Conservation (phyloP, 2,113 vertebrate genomes). For the Syngnathus typhle region DNA sequence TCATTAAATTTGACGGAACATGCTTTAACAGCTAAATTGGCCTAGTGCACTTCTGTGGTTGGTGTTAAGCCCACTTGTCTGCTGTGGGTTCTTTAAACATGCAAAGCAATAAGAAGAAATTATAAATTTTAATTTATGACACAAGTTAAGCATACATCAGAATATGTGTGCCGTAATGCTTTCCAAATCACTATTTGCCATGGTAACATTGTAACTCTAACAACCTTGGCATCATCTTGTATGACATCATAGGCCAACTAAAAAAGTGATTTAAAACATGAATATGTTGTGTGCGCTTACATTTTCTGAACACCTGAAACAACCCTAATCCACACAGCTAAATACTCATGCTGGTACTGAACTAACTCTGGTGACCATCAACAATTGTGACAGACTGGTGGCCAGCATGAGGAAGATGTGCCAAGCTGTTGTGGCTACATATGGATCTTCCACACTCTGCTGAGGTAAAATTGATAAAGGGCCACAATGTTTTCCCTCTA, state of each 20-base stretch:
- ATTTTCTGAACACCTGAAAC: background rate
- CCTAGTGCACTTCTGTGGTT: constrained; percentile 10
- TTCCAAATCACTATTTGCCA: background rate
- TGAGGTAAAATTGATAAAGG: too few species aligned
- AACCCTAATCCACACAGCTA: background rate
- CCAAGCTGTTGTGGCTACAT: too few species aligned
- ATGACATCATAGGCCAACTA: background rate
- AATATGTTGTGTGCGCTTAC: background rate
- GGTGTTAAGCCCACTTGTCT: constrained; percentile 14
- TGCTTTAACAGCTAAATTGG: constrained; percentile 28
- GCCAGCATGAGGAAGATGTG: background rate
- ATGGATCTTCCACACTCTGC: too few species aligned
- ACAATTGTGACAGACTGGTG: background rate
- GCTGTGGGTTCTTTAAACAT: background rate
- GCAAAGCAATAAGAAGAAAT: constrained; percentile 1
- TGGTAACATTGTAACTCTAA: background rate
- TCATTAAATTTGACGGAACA: constrained; percentile 46
- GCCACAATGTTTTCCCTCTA: too few species aligned
- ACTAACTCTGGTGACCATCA: background rate
- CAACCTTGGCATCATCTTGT: background rate
- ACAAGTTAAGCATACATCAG: background rate
- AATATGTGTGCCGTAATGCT: background rate
- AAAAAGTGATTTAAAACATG: background rate
- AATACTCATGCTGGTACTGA: background rate
- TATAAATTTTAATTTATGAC: background rate